These are phyloP conservation scores for Eledona agricola DNA, from an alignment of 2,888 invertebrate species.

Conservation along the genomic window DNA sequence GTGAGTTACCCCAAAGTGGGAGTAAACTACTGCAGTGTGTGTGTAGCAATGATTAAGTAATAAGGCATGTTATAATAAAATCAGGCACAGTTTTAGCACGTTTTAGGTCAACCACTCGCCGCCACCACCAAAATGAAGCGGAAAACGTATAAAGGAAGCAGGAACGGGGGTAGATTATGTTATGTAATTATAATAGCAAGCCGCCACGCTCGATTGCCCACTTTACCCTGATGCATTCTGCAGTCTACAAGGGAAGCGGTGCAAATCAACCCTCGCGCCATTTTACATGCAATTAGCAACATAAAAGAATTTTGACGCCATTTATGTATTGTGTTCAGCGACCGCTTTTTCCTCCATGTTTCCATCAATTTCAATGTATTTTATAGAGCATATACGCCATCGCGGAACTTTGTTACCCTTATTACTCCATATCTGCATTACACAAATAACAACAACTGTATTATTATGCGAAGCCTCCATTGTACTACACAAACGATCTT, in stretches of 20 bases:
- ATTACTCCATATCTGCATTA: constrained; percentile 27
- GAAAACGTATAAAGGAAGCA: constrained; percentile 38
- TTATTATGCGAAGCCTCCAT: constrained; percentile 26
- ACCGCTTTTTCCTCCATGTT: constrained; percentile 22
- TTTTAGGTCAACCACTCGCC: constrained; percentile 27
- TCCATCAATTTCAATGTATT: constrained; percentile 27
- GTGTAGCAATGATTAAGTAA: constrained; percentile 35
- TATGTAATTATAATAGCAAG: constrained; percentile 38
- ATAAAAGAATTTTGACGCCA: constrained; percentile 35
- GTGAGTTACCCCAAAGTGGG: no score
- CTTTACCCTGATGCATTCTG: constrained; percentile 38
- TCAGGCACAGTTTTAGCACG: constrained; percentile 31
- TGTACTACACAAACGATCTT: constrained; percentile 24
- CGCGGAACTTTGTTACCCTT: constrained; percentile 25
- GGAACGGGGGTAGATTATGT: constrained; percentile 37
- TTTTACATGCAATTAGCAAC: constrained; percentile 37
- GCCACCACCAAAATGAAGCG: constrained; percentile 34
- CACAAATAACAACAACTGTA: constrained; percentile 30
- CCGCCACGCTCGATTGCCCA: constrained; percentile 36
- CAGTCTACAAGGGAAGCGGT: constrained; percentile 36
- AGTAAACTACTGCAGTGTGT: no score
- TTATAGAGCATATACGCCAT: constrained; percentile 16
- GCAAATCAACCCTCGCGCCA: constrained; percentile 37
- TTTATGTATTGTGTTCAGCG: constrained; percentile 28
- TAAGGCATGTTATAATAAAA: constrained; percentile 38